Conservation (phyloP, 2,888 invertebrate species). For the Caenorhabditis angaria region DNA sequence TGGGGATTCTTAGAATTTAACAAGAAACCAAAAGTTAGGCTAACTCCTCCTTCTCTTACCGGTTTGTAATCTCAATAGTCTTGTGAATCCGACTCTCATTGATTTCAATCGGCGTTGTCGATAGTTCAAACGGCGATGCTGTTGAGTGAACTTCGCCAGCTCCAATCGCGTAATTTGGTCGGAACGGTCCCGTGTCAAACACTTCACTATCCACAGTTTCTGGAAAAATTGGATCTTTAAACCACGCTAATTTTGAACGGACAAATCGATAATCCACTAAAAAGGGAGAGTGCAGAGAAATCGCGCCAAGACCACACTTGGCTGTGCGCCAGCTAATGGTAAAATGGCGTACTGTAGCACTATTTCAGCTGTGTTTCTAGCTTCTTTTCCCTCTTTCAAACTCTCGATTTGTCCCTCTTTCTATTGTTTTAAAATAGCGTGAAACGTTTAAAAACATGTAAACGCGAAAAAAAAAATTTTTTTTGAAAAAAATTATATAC, state of each 20-base stretch:
- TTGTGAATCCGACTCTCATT: constrained; percentile 90
- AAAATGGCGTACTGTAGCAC: too few relatives aligned
- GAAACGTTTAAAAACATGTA: too few relatives aligned
- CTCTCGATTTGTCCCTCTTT: background rate
- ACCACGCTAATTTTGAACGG: background rate
- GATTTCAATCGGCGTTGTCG: constrained; percentile 96
- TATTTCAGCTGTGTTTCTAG: too few relatives aligned
- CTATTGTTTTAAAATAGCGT: background rate
- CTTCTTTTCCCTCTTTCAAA: too few relatives aligned
- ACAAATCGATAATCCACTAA: constrained; percentile 3
- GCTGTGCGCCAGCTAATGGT: too few relatives aligned
- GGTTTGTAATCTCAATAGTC: constrained; percentile 86
- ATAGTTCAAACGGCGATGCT: constrained; percentile 94
- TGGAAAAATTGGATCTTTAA: constrained; percentile 29
- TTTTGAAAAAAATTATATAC: too few relatives aligned
- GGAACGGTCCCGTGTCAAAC: constrained; percentile 66
- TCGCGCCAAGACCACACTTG: too few relatives aligned
- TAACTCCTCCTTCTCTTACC: constrained; percentile 76
- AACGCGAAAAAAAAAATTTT: constrained; percentile 1
- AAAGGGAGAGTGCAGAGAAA: too few relatives aligned
- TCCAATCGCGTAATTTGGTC: constrained; percentile 49
- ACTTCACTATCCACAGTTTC: constrained; percentile 68
- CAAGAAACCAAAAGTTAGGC: background rate
- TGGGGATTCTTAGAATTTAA: too few relatives aligned
- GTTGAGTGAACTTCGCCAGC: constrained; percentile 73